phyloP scores from a whole-genome alignment of 2,797 vertebrate genomes.

The Dicrostonyx torquatus region DNA sequence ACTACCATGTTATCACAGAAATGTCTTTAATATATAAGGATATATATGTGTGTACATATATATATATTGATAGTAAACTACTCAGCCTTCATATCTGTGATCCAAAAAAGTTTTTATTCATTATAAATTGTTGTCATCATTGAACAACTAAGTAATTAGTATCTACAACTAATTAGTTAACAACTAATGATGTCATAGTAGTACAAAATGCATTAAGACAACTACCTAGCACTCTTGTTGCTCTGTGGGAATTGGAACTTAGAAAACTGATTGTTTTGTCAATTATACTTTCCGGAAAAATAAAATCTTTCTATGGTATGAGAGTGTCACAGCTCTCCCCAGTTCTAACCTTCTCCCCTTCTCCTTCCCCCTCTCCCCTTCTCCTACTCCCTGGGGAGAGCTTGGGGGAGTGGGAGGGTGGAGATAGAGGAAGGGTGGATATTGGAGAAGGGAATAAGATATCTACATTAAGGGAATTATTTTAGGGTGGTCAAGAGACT shows the following conservation, averaged over 20 bases:
- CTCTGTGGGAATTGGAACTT: background rate
- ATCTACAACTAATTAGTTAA: background rate
- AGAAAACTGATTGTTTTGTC: conserved; percentile 42
- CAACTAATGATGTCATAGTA: background rate
- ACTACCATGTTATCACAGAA: background rate
- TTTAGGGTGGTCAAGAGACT: too few species aligned
- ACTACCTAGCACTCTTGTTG: background rate
- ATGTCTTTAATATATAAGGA: background rate
- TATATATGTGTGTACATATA: too few species aligned
- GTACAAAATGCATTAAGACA: background rate
- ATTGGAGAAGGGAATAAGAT: too few species aligned
- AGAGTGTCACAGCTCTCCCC: background rate
- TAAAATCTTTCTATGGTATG: conserved; percentile 42
- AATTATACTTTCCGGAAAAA: background rate
- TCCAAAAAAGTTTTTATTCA: background rate
- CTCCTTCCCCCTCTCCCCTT: too few species aligned
- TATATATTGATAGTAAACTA: background rate
- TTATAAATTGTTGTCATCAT: background rate
- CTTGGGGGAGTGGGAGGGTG: too few species aligned
- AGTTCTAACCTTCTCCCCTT: too few species aligned
- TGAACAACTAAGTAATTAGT: background rate
- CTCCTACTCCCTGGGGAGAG: too few species aligned
- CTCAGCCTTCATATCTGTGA: background rate
- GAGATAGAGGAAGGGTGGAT: too few species aligned
- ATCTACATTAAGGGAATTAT: too few species aligned